Percentiles rank a stretch among this genome's conserved stretches.
Evolutionary conservation across 2,797 vertebrate species (phyloP).

Genomic region (Eremophila alpestris): DNA sequence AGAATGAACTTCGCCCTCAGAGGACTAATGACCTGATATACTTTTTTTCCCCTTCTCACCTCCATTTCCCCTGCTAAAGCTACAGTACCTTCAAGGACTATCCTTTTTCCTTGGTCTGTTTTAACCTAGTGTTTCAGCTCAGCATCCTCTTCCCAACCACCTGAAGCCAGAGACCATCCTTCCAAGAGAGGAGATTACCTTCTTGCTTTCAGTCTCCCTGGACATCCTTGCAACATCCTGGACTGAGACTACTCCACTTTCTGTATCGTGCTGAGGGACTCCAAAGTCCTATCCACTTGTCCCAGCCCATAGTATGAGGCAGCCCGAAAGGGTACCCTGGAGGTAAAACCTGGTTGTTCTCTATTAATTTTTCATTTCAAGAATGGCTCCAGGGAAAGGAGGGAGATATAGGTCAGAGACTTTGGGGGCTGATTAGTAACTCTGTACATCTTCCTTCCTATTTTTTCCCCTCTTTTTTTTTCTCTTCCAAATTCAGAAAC

Average conservation of each 20-base stretch:
- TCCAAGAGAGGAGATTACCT: not conserved
- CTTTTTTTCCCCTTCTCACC: not conserved
- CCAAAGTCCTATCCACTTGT: not conserved
- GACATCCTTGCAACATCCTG: not conserved
- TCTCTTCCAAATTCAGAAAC: constrained; percentile 35
- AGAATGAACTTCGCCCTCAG: constrained; percentile 13
- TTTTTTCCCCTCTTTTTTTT: not conserved
- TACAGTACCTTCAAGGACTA: constrained; percentile 18
- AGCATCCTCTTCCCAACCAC: not conserved
- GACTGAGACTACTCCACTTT: not conserved
- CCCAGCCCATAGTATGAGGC: not conserved
- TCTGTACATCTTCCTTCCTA: not conserved
- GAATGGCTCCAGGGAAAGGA: constrained; percentile 42
- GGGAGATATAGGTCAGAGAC: constrained; percentile 63
- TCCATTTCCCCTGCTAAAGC: not conserved
- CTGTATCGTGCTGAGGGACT: not conserved
- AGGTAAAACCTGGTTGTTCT: constrained; percentile 50
- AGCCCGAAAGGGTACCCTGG: constrained; percentile 28
- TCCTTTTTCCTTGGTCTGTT: not conserved
- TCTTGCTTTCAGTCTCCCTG: not conserved
- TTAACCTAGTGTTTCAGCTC: not conserved
- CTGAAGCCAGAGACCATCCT: not conserved
- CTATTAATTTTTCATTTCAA: constrained; percentile 67
- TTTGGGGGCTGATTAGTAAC: constrained; percentile 30
- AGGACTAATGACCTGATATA: constrained; percentile 41